These are phyloP conservation scores for Myiagra hebetior DNA, from an alignment of 2,113 vertebrate species.

Conservation along the genomic window DNA sequence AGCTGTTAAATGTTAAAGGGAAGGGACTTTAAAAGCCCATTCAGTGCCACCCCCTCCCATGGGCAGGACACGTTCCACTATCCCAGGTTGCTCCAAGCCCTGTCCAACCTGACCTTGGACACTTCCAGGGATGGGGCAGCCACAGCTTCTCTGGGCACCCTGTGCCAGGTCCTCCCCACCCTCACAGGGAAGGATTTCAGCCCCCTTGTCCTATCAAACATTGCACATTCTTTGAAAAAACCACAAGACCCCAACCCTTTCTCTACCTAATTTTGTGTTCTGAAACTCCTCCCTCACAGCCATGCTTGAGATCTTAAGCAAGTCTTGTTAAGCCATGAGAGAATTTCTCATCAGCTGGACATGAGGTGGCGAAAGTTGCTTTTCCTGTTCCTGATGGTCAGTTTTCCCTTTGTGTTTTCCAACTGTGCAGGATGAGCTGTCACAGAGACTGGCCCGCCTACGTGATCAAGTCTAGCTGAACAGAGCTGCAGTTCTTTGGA, in stretches of 20 bases:
- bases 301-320: background rate
- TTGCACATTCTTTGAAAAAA: background rate
- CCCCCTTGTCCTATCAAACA: background rate
- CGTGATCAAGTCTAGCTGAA: constrained; percentile 85
- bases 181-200: background rate
- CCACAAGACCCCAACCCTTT: background rate
- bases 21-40: background rate
- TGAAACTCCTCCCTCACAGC: background rate
- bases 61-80: background rate
- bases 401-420: background rate
- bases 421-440: constrained; percentile 86
- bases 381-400: background rate
- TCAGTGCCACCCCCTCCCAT: background rate
- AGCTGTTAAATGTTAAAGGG: background rate
- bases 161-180: background rate
- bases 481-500: background rate
- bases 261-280: background rate
- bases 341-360: background rate
- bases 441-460: constrained; percentile 89
- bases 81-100: background rate
- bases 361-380: background rate
- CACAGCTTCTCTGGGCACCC: background rate
- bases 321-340: background rate
- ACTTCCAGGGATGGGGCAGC: background rate
- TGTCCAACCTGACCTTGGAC: fast-evolving